Evolutionary conservation across 2,797 vertebrate genomes (phyloP).

Genomic region (Caiman crocodilus): DNA sequence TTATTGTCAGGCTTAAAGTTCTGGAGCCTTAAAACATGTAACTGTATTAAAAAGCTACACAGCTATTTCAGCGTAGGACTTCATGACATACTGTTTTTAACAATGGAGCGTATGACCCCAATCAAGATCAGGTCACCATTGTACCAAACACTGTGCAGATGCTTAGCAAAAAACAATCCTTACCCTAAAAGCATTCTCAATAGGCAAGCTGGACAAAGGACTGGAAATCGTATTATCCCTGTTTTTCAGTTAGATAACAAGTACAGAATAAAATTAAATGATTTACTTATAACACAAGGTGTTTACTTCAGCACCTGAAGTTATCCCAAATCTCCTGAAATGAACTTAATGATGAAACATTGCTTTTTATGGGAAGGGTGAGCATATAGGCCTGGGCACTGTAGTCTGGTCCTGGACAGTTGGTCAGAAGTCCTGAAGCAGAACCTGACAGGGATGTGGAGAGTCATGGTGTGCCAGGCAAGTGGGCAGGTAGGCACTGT

Average conservation of each 20-base stretch:
- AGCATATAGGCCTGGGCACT: no score
- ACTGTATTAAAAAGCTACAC: accelerated
- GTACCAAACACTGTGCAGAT: background rate
- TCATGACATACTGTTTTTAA: background rate
- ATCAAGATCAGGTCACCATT: background rate
- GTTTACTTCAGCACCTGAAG: background rate
- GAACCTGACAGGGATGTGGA: no score
- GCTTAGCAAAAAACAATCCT: background rate
- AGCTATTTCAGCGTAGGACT: background rate
- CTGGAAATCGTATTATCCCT: background rate
- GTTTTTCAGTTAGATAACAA: background rate
- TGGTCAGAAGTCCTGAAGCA: no score
- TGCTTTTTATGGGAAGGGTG: no score
- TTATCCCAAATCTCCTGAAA: background rate
- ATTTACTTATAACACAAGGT: background rate
- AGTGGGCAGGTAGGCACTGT: no score
- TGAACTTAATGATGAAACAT: no score
- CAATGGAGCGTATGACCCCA: background rate
- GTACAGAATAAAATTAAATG: background rate
- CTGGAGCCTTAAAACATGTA: background rate
- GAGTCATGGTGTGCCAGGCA: no score
- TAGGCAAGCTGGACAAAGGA: background rate
- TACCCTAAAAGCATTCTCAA: background rate
- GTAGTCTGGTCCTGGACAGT: no score
- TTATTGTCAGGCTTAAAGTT: slow-evolving; percentile 11